phyloP scores from a whole-genome alignment of 2,797 vertebrate genomes.

The Varecia variegata region DNA sequence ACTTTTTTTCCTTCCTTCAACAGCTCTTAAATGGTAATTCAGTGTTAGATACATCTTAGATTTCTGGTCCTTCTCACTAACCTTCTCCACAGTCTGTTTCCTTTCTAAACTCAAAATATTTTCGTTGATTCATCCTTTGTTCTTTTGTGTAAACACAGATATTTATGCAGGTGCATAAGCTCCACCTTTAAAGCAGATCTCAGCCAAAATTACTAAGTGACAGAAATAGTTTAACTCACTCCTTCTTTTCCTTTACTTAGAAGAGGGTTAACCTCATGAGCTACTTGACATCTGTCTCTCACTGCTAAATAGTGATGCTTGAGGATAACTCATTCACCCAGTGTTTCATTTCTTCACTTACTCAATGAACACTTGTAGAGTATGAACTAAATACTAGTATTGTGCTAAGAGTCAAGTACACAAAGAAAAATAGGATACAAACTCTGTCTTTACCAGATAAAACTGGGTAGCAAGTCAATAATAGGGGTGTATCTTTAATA shows the following conservation, averaged over 20 bases:
- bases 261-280: neutral
- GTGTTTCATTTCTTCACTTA: neutral
- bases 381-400: neutral
- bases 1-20: neutral
- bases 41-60: neutral
- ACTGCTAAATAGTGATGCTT: neutral
- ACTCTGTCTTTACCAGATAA: neutral
- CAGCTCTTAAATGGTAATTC: neutral
- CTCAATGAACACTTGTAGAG: neutral
- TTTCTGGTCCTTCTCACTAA: neutral
- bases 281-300: neutral
- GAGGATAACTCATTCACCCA: neutral
- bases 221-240: neutral
- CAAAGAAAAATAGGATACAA: neutral
- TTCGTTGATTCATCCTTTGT: constrained; percentile 44
- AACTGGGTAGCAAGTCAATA: neutral
- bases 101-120: constrained; percentile 17
- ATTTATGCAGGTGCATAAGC: constrained; percentile 51
- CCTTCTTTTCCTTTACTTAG: neutral
- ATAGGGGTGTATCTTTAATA: neutral
- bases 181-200: neutral
- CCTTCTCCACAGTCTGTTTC: constrained; percentile 16
- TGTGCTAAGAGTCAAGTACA: neutral
- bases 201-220: neutral
- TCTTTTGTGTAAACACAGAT: constrained; percentile 48